Conservation (phyloP, 2,888 invertebrate species). For the Campoletis raptor region DNA sequence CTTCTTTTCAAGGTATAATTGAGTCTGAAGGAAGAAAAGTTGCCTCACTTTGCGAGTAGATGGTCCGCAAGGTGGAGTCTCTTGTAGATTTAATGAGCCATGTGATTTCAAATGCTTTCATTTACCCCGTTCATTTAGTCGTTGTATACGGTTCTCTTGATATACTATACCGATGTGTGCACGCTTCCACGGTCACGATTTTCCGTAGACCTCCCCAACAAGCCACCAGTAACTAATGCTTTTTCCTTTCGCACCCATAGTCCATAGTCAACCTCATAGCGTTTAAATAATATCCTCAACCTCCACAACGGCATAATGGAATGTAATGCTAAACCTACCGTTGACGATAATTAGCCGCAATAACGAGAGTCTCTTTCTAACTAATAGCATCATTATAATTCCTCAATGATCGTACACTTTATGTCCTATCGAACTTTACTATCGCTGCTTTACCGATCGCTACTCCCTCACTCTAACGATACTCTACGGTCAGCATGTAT, state of each 20-base stretch:
- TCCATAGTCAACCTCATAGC: slow-evolving; percentile 1
- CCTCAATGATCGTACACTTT: slow-evolving; percentile 64
- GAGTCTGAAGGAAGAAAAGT: slow-evolving; percentile 30
- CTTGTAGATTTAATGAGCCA: slow-evolving; percentile 49
- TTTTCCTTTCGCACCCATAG: slow-evolving; percentile 37
- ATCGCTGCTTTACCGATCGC: slow-evolving; percentile 35
- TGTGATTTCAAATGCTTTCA: slow-evolving; percentile 58
- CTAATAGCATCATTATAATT: slow-evolving; percentile 69
- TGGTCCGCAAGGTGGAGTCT: slow-evolving; percentile 27
- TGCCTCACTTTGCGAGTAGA: slow-evolving; percentile 1
- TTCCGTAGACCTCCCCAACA: neutral
- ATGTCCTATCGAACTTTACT: slow-evolving; percentile 43
- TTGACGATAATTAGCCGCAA: slow-evolving; percentile 70
- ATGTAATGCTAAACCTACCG: slow-evolving; percentile 62
- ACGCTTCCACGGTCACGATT: slow-evolving; percentile 2
- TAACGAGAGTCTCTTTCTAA: slow-evolving; percentile 68
- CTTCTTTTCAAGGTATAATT: slow-evolving; percentile 35
- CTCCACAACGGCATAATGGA: slow-evolving; percentile 43
- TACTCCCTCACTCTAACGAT: slow-evolving; percentile 31
- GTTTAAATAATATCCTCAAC: slow-evolving; percentile 58
- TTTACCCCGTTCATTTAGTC: slow-evolving; percentile 43
- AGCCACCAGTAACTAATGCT: slow-evolving; percentile 40
- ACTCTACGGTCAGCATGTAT: slow-evolving; percentile 19
- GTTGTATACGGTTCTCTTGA: slow-evolving; percentile 26
- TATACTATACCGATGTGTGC: slow-evolving; percentile 30